Percentiles rank a stretch among this genome's conserved stretches.
Evolutionary conservation across 2,113 vertebrate genomes (phyloP).

Genomic region (Cottus gobio): DNA sequence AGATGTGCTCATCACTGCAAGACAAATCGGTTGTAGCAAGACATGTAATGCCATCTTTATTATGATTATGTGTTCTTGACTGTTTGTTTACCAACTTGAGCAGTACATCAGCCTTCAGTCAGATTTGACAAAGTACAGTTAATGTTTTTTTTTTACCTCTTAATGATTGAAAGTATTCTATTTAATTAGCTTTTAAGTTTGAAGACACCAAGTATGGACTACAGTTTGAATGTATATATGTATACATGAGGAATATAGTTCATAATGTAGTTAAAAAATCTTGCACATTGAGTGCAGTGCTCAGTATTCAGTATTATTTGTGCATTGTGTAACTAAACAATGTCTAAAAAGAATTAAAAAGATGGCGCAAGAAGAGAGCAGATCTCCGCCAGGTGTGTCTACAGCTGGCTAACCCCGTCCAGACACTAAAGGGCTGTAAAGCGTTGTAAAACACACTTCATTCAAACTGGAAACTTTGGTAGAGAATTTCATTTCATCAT

Average conservation of each 20-base stretch:
- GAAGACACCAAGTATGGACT: background rate
- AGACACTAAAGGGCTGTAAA: no score
- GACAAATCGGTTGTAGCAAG: constrained; percentile 37
- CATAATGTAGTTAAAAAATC: background rate
- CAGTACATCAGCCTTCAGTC: constrained; percentile 20
- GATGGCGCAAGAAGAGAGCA: constrained; percentile 1
- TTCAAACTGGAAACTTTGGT: no score
- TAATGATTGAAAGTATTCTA: background rate
- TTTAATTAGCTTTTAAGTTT: background rate
- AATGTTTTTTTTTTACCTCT: background rate
- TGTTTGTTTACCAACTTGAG: constrained; percentile 22
- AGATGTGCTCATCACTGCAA: constrained; percentile 33
- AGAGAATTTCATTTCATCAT: no score
- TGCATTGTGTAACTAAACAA: background rate
- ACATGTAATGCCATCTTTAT: constrained; percentile 1
- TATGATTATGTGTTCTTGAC: constrained; percentile 13
- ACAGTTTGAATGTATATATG: background rate
- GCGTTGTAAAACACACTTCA: no score
- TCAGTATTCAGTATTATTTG: background rate
- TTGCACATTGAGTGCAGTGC: background rate
- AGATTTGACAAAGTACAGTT: constrained; percentile 13
- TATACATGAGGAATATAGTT: background rate
- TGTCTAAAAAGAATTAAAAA: background rate
- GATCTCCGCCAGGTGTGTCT: no score
- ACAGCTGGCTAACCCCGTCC: no score